Percentiles rank a stretch among this genome's conserved stretches.
Conservation (phyloP, 2,888 invertebrate species). For the Caenorhabditis sp. region DNA sequence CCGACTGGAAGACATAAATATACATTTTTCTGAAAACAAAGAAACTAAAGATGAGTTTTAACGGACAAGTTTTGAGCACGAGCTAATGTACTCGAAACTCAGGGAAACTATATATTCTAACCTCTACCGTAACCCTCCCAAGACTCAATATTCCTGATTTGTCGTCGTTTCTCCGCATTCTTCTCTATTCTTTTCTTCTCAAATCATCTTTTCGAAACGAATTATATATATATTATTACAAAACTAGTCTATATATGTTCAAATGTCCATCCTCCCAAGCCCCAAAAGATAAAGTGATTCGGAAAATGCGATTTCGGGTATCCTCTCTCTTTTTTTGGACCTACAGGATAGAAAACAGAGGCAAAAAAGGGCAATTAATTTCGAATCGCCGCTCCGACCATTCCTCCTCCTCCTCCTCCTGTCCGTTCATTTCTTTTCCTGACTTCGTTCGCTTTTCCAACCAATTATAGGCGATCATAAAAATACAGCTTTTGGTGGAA, state of each 20-base stretch:
- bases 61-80: too few relatives aligned
- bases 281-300: constrained; percentile 50
- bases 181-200: background rate
- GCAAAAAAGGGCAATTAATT: constrained; percentile 50
- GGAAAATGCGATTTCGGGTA: constrained; percentile 34
- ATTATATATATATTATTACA: constrained; percentile 28
- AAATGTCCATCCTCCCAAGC: constrained; percentile 1
- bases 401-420: background rate
- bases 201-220: constrained; percentile 14
- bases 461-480: constrained; percentile 60
- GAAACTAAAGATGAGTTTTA: too few relatives aligned
- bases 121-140: constrained; percentile 4
- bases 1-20: too few relatives aligned
- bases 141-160: constrained; percentile 17
- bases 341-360: constrained; percentile 28
- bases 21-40: too few relatives aligned
- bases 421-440: constrained; percentile 29
- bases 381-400: constrained; percentile 50
- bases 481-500: constrained; percentile 53
- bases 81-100: too few relatives aligned
- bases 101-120: too few relatives aligned
- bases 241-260: constrained; percentile 37
- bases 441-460: constrained; percentile 53
- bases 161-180: too few relatives aligned
- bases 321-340: constrained; percentile 42